These are phyloP conservation scores for Himalopsyche japonica DNA, from an alignment of 2,888 invertebrate species.

Conservation along the genomic window DNA sequence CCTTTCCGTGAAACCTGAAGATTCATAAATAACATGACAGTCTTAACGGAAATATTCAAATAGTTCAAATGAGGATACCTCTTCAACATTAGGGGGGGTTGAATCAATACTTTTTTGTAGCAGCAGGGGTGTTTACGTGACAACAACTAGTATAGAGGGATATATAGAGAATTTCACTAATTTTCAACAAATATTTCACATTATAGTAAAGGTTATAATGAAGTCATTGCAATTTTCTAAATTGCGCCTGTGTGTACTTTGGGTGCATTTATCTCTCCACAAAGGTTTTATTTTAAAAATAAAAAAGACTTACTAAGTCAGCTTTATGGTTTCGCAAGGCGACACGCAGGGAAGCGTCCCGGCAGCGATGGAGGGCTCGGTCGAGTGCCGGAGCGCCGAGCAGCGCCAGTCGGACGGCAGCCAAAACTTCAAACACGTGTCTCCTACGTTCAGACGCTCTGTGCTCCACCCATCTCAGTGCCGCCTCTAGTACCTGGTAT, in stretches of 20 bases:
- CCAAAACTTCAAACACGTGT: slow-evolving; percentile 84
- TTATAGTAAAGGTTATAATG: no score
- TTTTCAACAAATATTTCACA: no score
- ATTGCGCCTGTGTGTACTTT: no score
- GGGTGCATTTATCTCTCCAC: no score
- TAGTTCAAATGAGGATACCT: no score
- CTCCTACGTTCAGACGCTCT: slow-evolving; percentile 76
- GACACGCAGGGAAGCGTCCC: slow-evolving; percentile 78
- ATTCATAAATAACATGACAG: background rate
- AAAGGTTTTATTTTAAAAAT: no score
- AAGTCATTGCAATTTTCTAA: no score
- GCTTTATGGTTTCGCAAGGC: slow-evolving; percentile 79
- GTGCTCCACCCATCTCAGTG: slow-evolving; percentile 84
- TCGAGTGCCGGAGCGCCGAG: slow-evolving; percentile 81
- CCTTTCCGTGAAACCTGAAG: slow-evolving; percentile 69
- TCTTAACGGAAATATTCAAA: background rate
- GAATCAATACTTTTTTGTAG: no score
- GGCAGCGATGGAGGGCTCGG: slow-evolving; percentile 74
- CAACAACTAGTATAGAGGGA: no score
- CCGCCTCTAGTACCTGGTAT: slow-evolving; percentile 76
- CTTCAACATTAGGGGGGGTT: no score
- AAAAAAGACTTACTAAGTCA: slow-evolving; percentile 62
- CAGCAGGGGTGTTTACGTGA: no score
- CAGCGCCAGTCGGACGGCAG: slow-evolving; percentile 79
- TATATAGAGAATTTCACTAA: no score